These are phyloP conservation scores for Delia radicum DNA, from an alignment of 1,140 invertebrate species.

Conservation along the genomic window DNA sequence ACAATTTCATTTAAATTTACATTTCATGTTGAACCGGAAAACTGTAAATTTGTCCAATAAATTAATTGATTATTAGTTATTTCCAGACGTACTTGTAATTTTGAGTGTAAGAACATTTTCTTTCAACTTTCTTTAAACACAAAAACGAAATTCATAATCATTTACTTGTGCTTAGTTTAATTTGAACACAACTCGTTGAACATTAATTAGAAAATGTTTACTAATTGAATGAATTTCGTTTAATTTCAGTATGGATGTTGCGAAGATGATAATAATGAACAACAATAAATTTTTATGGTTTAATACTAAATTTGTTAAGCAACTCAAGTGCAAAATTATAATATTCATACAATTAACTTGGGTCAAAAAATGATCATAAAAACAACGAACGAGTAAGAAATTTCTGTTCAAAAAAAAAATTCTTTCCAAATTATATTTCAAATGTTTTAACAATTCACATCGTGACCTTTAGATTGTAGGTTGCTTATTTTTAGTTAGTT, in stretches of 20 bases:
- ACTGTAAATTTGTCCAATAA: no score
- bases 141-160: no score
- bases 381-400: no score
- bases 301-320: background rate
- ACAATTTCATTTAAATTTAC: no score
- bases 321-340: slow-evolving; percentile 2
- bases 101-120: no score
- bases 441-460: background rate
- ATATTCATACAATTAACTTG: background rate
- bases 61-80: no score
- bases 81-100: no score
- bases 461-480: no score
- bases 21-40: no score
- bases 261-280: no score
- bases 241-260: background rate
- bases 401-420: background rate
- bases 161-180: no score
- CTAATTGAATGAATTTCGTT: background rate
- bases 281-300: background rate
- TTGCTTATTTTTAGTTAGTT: background rate
- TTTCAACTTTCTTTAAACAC: no score
- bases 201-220: slow-evolving; percentile 2
- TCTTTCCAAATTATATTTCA: background rate
- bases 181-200: background rate
- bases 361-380: background rate